These are phyloP conservation scores for Holothuria leucospilota DNA, from an alignment of 53 echinoderm and acorn worm species.

Conservation along the genomic window DNA sequence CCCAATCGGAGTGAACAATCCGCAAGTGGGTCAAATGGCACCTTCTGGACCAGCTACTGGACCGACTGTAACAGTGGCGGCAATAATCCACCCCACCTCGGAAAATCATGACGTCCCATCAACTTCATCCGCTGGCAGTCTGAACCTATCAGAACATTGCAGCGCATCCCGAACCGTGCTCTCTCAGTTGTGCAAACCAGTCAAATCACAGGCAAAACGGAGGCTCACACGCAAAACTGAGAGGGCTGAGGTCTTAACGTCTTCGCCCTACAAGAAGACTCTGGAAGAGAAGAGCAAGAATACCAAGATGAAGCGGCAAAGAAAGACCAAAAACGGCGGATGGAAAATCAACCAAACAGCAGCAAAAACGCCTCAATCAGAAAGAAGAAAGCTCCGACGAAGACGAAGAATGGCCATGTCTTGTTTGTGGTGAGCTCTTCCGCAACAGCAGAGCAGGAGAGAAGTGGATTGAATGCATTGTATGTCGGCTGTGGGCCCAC, in stretches of 20 bases:
- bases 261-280: slow-evolving; percentile 51
- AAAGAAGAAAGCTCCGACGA: slow-evolving; percentile 8
- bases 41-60: slow-evolving; percentile 9
- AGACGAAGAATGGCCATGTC: slow-evolving; percentile 31
- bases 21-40: slow-evolving; percentile 7
- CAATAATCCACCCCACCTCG: no score
- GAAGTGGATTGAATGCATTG: slow-evolving; percentile 28
- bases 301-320: slow-evolving; percentile 33
- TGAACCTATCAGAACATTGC: slow-evolving; percentile 23
- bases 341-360: slow-evolving; percentile 16
- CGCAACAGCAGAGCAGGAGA: not conserved
- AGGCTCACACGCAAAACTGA: slow-evolving; percentile 34
- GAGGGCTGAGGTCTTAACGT: slow-evolving; percentile 22
- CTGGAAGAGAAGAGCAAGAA: slow-evolving; percentile 46
- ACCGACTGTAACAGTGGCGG: no score
- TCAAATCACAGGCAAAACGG: not conserved
- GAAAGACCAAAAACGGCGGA: not conserved
- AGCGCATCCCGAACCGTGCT: slow-evolving; percentile 21
- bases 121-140: slow-evolving; percentile 21
- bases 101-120: not conserved
- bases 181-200: slow-evolving; percentile 42
- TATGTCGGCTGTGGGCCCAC: not conserved
- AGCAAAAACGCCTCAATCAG: slow-evolving; percentile 13
- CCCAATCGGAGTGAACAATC: slow-evolving; percentile 24
- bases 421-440: slow-evolving; percentile 30